phyloP scores from a whole-genome alignment of 92 coral and sea anemone species.

The Bergia sp. region DNA sequence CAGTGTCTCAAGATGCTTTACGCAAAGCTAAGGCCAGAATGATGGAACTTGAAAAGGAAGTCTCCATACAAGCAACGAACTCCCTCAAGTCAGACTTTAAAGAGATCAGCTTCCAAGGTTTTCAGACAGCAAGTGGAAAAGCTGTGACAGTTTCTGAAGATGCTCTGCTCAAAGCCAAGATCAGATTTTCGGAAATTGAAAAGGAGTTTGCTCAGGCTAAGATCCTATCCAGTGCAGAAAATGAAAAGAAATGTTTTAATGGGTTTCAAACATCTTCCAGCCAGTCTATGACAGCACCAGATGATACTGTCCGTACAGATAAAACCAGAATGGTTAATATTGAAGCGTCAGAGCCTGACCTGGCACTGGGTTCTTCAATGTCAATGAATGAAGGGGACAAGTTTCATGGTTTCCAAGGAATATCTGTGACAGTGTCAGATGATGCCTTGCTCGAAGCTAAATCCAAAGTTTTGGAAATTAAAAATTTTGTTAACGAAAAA shows the following conservation, averaged over 20 bases:
- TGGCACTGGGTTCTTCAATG: not conserved
- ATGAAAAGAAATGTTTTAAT: not conserved
- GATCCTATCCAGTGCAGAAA: not conserved
- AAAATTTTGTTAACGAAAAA: not conserved
- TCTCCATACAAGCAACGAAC: not conserved
- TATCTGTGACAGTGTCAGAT: slow-evolving; percentile 42
- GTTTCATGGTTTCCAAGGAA: slow-evolving; percentile 24
- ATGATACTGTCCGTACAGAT: slow-evolving; percentile 37
- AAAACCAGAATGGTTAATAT: not conserved
- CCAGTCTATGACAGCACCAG: slow-evolving; percentile 25
- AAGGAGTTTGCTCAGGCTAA: not conserved
- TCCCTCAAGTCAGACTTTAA: not conserved
- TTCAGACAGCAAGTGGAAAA: slow-evolving; percentile 66
- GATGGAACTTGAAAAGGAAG: slow-evolving; percentile 23
- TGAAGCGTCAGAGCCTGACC: not conserved
- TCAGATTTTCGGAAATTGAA: not conserved
- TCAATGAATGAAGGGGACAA: not conserved
- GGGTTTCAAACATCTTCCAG: slow-evolving; percentile 67
- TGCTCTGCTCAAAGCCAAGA: not conserved
- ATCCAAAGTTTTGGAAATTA: not conserved
- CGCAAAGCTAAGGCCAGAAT: slow-evolving; percentile 52
- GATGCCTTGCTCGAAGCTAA: slow-evolving; percentile 41
- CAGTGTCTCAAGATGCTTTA: slow-evolving; percentile 70
- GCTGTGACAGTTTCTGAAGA: slow-evolving; percentile 55
- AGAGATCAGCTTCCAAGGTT: slow-evolving; percentile 20